Evolutionary conservation across 1,140 invertebrate genomes (phyloP).

Genomic region (Drosophila parvula): DNA sequence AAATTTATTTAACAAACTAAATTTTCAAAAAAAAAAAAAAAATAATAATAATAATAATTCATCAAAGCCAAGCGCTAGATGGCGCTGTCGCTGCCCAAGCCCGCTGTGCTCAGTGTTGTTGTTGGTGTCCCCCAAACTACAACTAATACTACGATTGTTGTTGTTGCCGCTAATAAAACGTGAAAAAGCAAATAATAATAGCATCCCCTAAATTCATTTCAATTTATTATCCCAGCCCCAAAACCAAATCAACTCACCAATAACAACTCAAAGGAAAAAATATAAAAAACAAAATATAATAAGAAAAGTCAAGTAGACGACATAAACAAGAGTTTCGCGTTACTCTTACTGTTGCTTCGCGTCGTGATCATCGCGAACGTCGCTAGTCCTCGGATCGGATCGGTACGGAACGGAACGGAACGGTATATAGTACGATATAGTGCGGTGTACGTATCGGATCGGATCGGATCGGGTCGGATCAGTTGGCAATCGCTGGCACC

Average conservation of each 20-base stretch:
- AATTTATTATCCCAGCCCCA: constrained; percentile 59
- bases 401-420: constrained; percentile 25
- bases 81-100: constrained; percentile 50
- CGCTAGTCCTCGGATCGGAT: constrained; percentile 37
- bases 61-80: constrained; percentile 67
- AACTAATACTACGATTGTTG: constrained; percentile 3
- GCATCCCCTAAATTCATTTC: constrained; percentile 58
- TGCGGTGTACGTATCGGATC: constrained; percentile 24
- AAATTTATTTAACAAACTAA: constrained; percentile 1
- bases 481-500: constrained; percentile 40
- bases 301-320: constrained; percentile 7
- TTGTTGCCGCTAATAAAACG: constrained; percentile 49
- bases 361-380: constrained; percentile 23
- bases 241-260: constrained; percentile 49
- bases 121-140: constrained; percentile 20
- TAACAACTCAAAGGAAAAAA: neutral
- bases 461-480: constrained; percentile 31
- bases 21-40: constrained; percentile 5
- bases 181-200: constrained; percentile 56
- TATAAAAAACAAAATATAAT: too few relatives aligned
- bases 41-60: neutral
- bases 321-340: constrained; percentile 30
- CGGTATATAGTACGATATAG: constrained; percentile 27
- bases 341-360: constrained; percentile 40
- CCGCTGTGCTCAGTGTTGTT: constrained; percentile 48